These are phyloP conservation scores for Thinocorus orbignyianus DNA, from an alignment of 2,113 vertebrate species.

Conservation along the genomic window DNA sequence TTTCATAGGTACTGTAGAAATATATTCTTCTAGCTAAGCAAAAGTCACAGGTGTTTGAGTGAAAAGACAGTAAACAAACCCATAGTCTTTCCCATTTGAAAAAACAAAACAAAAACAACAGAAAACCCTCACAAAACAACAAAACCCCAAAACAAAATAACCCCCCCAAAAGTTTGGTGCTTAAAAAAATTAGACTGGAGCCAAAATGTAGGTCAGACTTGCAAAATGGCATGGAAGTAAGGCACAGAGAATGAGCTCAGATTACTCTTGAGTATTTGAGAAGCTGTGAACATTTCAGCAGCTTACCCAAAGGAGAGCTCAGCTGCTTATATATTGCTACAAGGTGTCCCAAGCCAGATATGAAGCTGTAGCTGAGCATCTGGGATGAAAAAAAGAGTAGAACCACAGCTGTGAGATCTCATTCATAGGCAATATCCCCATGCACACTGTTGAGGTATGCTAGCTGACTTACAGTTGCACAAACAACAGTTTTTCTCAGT, in stretches of 20 bases:
- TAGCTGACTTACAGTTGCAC: background rate
- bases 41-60: background rate
- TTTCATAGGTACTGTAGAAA: background rate
- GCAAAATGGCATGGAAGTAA: background rate
- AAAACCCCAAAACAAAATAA: too few relatives aligned
- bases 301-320: background rate
- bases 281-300: background rate
- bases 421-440: background rate
- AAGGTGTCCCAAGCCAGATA: background rate
- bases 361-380: background rate
- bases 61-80: background rate
- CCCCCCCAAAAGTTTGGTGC: background rate
- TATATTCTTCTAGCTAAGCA: background rate
- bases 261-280: background rate
- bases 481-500: background rate
- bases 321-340: background rate
- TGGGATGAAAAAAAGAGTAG: background rate
- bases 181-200: background rate
- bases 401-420: background rate
- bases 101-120: background rate
- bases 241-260: background rate
- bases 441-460: background rate
- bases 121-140: too few relatives aligned
- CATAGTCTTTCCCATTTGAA: background rate
- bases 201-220: background rate